A percentile compares a stretch with the other conserved stretches of the same genome.
Conservation (phyloP, 1,140 invertebrate genomes). For the Dysdera silvatica region DNA sequence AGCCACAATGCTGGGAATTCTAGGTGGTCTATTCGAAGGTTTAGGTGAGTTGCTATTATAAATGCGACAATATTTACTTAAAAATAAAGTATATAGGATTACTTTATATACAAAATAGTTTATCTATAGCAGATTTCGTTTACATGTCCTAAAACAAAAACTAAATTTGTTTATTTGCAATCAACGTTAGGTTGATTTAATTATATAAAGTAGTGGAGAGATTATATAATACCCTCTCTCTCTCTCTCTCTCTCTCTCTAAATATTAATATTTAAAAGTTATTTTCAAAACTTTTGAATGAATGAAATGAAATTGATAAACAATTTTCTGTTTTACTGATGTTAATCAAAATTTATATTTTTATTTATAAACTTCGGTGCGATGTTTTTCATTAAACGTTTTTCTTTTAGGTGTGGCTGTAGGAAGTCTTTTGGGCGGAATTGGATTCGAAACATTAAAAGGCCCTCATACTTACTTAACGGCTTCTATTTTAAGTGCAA, state of each 20-base stretch:
- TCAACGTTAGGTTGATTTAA: too few species aligned
- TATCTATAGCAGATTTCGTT: too few species aligned
- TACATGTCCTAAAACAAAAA: too few species aligned
- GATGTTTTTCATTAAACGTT: background rate
- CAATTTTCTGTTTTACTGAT: background rate
- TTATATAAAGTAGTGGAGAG: too few species aligned
- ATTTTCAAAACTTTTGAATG: too few species aligned
- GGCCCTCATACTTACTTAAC: background rate
- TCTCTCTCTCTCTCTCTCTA: too few species aligned
- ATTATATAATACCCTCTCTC: too few species aligned
- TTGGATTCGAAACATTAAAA: constrained; percentile 14
- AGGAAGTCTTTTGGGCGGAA: constrained; percentile 9
- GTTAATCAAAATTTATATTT: background rate
- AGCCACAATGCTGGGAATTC: constrained; percentile 64
- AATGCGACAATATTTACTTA: background rate
- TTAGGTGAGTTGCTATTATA: constrained; percentile 51
- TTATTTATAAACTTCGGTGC: background rate
- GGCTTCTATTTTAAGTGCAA: background rate
- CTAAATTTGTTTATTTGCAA: too few species aligned
- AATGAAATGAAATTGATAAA: too few species aligned
- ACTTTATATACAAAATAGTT: too few species aligned
- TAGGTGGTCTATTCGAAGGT: constrained; percentile 41
- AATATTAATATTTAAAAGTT: too few species aligned
- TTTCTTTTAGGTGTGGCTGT: constrained; percentile 7
- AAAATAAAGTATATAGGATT: too few species aligned